Conservation (phyloP, 2,797 vertebrate species). For the Austrolebias charrua region DNA sequence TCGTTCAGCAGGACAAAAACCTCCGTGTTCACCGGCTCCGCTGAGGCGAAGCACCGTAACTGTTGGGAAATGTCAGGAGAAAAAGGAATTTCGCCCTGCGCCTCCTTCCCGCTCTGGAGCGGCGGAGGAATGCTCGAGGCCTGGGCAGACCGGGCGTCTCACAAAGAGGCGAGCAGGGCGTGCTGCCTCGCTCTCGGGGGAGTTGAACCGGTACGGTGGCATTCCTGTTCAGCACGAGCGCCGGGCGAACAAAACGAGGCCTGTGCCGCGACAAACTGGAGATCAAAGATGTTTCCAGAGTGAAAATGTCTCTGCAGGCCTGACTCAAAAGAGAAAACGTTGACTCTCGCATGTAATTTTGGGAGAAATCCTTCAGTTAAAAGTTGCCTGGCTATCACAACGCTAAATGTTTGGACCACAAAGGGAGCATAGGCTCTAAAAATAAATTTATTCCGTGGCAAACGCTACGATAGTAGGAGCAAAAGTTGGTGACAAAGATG, state of each 20-base stretch:
- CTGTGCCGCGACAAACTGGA: slow-evolving; percentile 12
- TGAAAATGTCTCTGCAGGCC: slow-evolving; percentile 11
- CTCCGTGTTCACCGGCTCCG: slow-evolving; percentile 38
- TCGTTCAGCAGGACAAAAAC: slow-evolving; percentile 37
- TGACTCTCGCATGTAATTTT: slow-evolving; percentile 18
- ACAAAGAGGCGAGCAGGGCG: slow-evolving; percentile 51
- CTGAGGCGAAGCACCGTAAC: slow-evolving; percentile 23
- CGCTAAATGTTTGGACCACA: slow-evolving; percentile 24
- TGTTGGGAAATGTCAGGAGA: slow-evolving; percentile 41
- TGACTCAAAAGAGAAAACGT: not conserved
- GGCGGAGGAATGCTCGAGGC: slow-evolving; percentile 63
- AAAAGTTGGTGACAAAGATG: slow-evolving; percentile 50
- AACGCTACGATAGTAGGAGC: slow-evolving; percentile 15
- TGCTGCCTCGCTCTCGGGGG: slow-evolving; percentile 37
- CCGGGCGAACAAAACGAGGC: slow-evolving; percentile 55
- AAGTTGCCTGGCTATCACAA: slow-evolving; percentile 23
- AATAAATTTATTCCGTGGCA: not conserved
- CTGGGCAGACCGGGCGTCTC: slow-evolving; percentile 51
- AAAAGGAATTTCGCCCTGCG: slow-evolving; percentile 55
- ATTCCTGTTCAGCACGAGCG: slow-evolving; percentile 59
- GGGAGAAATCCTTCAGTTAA: slow-evolving; percentile 25
- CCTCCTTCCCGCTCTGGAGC: slow-evolving; percentile 50
- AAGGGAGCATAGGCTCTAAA: not conserved
- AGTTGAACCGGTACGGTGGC: slow-evolving; percentile 62
- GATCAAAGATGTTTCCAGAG: slow-evolving; percentile 42